Evolutionary conservation across 2,888 invertebrate species (phyloP), one percentile per base, ranked within the genome.

Genomic region (Tetropium fuscum): DNA sequence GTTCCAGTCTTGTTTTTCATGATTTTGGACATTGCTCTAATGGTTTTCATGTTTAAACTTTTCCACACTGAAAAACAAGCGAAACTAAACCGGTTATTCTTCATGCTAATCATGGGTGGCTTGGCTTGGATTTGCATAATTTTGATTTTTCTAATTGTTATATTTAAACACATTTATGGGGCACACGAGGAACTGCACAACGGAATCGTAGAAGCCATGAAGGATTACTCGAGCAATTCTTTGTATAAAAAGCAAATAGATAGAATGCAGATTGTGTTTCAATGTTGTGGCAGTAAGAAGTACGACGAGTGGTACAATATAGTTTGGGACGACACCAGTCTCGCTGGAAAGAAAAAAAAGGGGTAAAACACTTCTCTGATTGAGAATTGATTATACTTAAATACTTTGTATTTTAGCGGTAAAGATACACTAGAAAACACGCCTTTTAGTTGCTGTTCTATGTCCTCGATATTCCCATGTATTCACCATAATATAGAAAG

Each of bases 291-390:
- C 0, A 83, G 87, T 44, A 84, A 84, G 41, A 83, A 81, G 64
- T 88, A 85, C 68, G 83, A 84, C 59, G 88, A 88, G 72, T 88
- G 88, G 88, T 88, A 87, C 70, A 83, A 79, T 53, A 84, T 88
- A 56, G 82, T 84, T 1, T 88, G 88, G 88, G 84, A 82, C 76
- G 82, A 69, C 76, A 79, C 48, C 75, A 70, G 83, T 80, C 77
- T 86, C 79, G 62, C 60, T 19, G 55, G 63, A 45, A 61, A 64
- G 38, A n/a, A n/a, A n/a, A n/a, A n/a, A n/a, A n/a, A n/a, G n/a
- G n/a, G n/a, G n/a, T n/a, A n/a, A n/a, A n/a, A n/a, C n/a, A n/a
- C n/a, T n/a, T n/a, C n/a, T n/a, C n/a, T n/a, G n/a, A n/a, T n/a
- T n/a, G n/a, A n/a, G n/a, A n/a, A n/a, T n/a, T n/a, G 8, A 56